Base-by-base conservation (phyloP, 2,888 invertebrate species). In the Thereva nobilitata region DNA sequence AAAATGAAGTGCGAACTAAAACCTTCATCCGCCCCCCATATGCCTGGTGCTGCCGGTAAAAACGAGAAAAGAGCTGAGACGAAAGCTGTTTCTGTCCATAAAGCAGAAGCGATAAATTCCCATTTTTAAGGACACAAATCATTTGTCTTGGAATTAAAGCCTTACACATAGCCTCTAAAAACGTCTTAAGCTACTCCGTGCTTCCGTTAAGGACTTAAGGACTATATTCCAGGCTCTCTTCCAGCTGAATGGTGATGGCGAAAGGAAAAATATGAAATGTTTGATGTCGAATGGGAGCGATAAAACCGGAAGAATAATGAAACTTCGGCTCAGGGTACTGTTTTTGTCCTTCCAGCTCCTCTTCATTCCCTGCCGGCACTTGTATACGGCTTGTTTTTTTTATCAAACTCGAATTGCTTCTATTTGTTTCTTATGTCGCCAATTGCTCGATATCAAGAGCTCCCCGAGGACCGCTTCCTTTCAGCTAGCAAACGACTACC, bases 361-460 rank as follows among this genome's bases (percentile, higher is more conserved):
- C 12, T 9, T 42, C 49, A 23, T 8, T 42, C 44, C 37, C 35
- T 12, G 41, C 4, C 8, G 53, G 52, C 40, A 64, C 23, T 23
- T 23, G 23, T 23, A 23, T 23, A 35, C 9, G 10, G 64, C 5
- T 45, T 5, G 35, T 40, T 64, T 52, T 64, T 53, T 52, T 42
- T 53, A 41, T 34, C 34, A 53, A 64, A 53, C 10, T 41, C 12
- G 64, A 64, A 53, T 64, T 53, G 37, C 64, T 64, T 64, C 53
- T 64, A 64, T 64, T 64, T 53, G 64, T 64, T 64, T 53, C 53
- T 45, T 44, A 35, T 9, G 23, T 50, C 52, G 64, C 56, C 68
- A 66, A 66, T 68, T 66, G 68, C 49, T 45, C 57, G 68, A 68
- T 67, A 64, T 59, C 57, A 68, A 66, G 47, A 67, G 61, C 53